phyloP scores from a whole-genome alignment of 2,888 invertebrate species.

The Eurois occulta region DNA sequence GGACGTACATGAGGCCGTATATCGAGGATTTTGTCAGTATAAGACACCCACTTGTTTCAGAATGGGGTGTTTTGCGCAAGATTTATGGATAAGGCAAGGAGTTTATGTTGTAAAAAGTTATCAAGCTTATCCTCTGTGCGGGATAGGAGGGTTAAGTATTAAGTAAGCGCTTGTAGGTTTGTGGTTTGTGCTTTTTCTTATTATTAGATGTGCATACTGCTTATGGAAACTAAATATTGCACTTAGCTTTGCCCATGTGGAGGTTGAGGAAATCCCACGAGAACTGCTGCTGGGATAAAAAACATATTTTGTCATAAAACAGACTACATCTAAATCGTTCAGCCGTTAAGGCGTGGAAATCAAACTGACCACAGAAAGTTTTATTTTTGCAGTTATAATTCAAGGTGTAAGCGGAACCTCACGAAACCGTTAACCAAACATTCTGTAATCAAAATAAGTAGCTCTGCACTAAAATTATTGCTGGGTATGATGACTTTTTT shows the following conservation, averaged over 20 bases:
- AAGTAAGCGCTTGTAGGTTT: conserved; percentile 14
- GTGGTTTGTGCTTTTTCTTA: too few species aligned
- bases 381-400: not conserved
- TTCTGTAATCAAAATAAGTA: too few species aligned
- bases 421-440: not conserved
- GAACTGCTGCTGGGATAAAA: not conserved
- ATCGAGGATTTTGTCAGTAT: conserved; percentile 50
- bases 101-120: conserved; percentile 51
- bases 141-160: conserved; percentile 26
- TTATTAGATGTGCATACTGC: not conserved
- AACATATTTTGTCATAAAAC: not conserved
- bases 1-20: conserved; percentile 37
- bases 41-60: conserved; percentile 30
- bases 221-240: not conserved
- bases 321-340: too few species aligned
- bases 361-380: too few species aligned
- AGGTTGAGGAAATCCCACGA: not conserved
- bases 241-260: not conserved
- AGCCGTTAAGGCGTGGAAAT: too few species aligned
- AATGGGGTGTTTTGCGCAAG: conserved; percentile 36
- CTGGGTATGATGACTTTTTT: too few species aligned
- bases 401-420: not conserved
- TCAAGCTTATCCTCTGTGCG: conserved; percentile 40
- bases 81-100: conserved; percentile 44
- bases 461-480: too few species aligned